Percentiles rank a stretch among this genome's conserved stretches.
phyloP scores from a whole-genome alignment of 2,113 vertebrate genomes.

The Malurus elegans region DNA sequence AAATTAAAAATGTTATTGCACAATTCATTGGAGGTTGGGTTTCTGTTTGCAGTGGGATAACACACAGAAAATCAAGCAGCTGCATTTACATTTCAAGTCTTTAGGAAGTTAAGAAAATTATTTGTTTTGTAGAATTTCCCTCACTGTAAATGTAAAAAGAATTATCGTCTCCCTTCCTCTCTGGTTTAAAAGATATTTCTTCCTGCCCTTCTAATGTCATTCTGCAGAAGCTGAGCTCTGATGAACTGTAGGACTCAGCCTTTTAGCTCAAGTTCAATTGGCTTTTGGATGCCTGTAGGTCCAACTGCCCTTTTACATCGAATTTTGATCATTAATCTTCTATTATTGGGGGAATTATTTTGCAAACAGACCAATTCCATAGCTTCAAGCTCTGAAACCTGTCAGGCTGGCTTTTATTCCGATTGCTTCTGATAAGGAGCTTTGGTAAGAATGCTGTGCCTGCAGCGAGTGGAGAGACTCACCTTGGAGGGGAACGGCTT shows the following conservation, averaged over 20 bases:
- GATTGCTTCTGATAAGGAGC: constrained; percentile 57
- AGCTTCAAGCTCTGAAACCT: constrained; percentile 47
- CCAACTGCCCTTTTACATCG: constrained; percentile 18
- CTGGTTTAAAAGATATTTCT: background rate
- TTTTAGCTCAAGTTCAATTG: constrained; percentile 31
- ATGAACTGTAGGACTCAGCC: background rate
- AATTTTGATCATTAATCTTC: constrained; percentile 46
- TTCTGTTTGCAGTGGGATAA: background rate
- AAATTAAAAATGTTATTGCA: background rate
- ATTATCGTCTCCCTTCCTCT: background rate
- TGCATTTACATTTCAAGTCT: background rate
- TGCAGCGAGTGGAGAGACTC: constrained; percentile 22
- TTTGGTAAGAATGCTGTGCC: constrained; percentile 46
- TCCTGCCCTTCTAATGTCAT: constrained; percentile 19
- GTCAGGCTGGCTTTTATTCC: constrained; percentile 53
- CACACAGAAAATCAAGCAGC: background rate
- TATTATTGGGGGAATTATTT: constrained; percentile 54
- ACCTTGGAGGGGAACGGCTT: constrained; percentile 25
- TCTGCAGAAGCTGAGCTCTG: background rate
- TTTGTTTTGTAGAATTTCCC: background rate
- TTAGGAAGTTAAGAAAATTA: background rate
- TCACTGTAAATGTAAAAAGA: background rate
- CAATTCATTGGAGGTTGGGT: background rate
- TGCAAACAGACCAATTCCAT: constrained; percentile 36
- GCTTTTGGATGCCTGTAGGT: constrained; percentile 35